A percentile compares a stretch with the other conserved stretches of the same genome.
These are phyloP conservation scores for Drosophila grimshawi DNA, from an alignment of 1,140 invertebrate species.

Conservation along the genomic window DNA sequence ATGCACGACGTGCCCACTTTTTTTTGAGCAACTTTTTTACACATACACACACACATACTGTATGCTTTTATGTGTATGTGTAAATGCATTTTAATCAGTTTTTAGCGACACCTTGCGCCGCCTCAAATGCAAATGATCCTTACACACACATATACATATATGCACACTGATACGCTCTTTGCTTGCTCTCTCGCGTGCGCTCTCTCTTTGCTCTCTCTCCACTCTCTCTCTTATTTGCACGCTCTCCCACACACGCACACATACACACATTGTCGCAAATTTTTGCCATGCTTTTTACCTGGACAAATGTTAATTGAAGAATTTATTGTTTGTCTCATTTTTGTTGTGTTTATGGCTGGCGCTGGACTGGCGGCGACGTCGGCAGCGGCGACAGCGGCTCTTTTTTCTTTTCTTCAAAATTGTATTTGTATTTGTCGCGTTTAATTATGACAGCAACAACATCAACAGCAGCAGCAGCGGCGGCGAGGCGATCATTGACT, in stretches of 20 bases:
- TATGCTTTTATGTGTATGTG: constrained; percentile 18
- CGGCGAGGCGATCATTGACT: constrained; percentile 72
- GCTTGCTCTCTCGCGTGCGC: constrained; percentile 12
- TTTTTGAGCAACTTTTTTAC: constrained; percentile 61
- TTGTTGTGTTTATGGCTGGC: constrained; percentile 72
- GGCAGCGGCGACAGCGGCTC: constrained; percentile 28
- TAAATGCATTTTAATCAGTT: constrained; percentile 53
- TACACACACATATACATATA: constrained; percentile 26
- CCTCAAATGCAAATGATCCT: constrained; percentile 80
- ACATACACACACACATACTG: background rate
- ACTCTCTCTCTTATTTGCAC: constrained; percentile 20
- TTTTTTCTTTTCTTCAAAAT: constrained; percentile 74
- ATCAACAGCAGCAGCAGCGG: constrained; percentile 28
- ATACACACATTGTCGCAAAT: constrained; percentile 13
- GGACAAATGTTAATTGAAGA: constrained; percentile 82
- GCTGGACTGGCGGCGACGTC: constrained; percentile 52
- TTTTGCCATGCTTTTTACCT: constrained; percentile 69
- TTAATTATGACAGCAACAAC: constrained; percentile 76
- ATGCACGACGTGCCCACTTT: constrained; percentile 80
- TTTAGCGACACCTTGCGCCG: constrained; percentile 70
- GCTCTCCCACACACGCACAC: constrained; percentile 2
- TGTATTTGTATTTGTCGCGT: constrained; percentile 82
- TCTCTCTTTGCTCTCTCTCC: constrained; percentile 19
- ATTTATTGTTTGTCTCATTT: constrained; percentile 80
- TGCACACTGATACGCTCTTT: constrained; percentile 24